These are phyloP conservation scores for Halcyon malimbica DNA, from an alignment of 2,113 vertebrate genomes.

Conservation along the genomic window DNA sequence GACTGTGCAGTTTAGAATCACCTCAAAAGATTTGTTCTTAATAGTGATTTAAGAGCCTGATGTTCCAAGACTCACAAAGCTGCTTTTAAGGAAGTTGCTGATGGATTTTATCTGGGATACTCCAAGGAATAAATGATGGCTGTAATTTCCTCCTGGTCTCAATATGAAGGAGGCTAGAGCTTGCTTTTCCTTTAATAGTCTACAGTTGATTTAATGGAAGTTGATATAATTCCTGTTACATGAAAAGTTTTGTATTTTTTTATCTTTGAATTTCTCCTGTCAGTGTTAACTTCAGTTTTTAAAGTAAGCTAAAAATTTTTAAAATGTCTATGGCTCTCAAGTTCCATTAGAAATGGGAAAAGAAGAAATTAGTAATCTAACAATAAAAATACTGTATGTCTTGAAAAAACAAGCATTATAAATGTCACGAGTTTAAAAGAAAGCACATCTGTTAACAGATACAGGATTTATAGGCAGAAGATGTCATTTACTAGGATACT, in stretches of 20 bases:
- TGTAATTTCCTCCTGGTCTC: not conserved
- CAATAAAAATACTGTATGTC: not conserved
- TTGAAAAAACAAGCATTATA: not conserved
- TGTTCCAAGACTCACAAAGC: not conserved
- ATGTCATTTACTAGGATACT: not conserved
- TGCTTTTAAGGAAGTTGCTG: not conserved
- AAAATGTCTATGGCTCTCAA: not conserved
- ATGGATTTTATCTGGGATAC: slow-evolving; percentile 3
- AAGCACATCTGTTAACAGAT: not conserved
- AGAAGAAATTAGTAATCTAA: not conserved
- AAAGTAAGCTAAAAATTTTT: not conserved
- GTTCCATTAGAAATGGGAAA: not conserved
- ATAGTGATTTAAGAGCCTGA: not conserved
- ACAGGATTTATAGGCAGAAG: not conserved
- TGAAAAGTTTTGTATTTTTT: not conserved
- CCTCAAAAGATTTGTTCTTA: not conserved
- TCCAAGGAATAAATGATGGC: not conserved
- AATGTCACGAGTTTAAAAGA: not conserved
- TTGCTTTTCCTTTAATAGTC: not conserved
- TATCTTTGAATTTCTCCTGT: not conserved
- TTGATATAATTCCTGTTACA: not conserved
- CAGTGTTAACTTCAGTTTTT: not conserved
- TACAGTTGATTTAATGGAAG: not conserved
- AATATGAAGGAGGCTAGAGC: not conserved
- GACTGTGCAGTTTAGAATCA: not conserved